A percentile compares a stretch with the other conserved stretches of the same genome.
Conservation (phyloP, 2,888 invertebrate genomes). For the Stictocephala bisonia region DNA sequence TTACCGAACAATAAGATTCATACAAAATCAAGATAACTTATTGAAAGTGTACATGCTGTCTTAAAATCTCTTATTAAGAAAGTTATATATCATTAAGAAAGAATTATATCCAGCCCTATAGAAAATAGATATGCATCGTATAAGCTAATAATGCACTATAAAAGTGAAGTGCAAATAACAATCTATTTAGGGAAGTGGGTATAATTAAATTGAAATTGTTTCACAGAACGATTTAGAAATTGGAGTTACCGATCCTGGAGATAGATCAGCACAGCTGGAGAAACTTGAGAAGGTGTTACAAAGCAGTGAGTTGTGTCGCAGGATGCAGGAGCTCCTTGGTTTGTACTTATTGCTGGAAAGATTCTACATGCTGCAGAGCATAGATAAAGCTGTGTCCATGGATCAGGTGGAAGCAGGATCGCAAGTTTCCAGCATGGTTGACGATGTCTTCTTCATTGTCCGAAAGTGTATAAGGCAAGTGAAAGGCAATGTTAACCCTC, state of each 20-base stretch:
- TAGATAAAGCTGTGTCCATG: conserved; percentile 88
- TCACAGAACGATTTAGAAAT: conserved; percentile 73
- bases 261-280: conserved; percentile 65
- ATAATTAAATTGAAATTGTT: conserved; percentile 25
- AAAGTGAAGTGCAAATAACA: no score
- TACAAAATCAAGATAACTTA: no score
- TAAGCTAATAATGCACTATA: no score
- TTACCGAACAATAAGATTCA: no score
- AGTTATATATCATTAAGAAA: no score
- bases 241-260: conserved; percentile 66
- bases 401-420: conserved; percentile 79
- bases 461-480: conserved; percentile 89
- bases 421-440: conserved; percentile 91
- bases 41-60: no score
- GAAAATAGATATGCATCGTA: no score
- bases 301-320: conserved; percentile 69
- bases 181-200: background rate
- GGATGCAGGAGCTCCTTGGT: conserved; percentile 85
- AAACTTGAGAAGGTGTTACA: conserved; percentile 58
- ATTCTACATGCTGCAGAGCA: conserved; percentile 95
- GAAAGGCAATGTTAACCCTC: no score
- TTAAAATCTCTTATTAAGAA: no score
- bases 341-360: conserved; percentile 93
- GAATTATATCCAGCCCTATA: no score
- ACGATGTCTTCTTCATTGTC: conserved; percentile 97